Percentiles rank a stretch among this genome's conserved stretches.
These are phyloP conservation scores for Steromphala cineraria DNA, from an alignment of 2,888 invertebrate species.

Conservation along the genomic window DNA sequence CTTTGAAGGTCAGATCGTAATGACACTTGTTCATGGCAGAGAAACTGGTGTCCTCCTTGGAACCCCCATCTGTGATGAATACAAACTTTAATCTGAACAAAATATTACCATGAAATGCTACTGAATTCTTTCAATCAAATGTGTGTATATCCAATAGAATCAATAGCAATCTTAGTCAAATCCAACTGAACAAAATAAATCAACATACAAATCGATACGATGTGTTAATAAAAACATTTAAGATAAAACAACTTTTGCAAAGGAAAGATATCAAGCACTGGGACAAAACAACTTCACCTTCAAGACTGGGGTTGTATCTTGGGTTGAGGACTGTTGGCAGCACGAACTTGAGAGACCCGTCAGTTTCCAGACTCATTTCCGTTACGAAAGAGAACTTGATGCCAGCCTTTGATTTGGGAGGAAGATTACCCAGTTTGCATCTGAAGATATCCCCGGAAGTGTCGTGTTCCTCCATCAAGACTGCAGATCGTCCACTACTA, in stretches of 20 bases:
- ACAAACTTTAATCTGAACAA: background rate
- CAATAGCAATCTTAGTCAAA: no score
- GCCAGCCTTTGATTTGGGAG: conserved; percentile 28
- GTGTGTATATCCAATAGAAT: no score
- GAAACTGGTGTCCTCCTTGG: background rate
- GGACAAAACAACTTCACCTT: no score
- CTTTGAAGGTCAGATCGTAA: background rate
- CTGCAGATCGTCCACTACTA: conserved; percentile 33
- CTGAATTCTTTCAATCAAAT: no score
- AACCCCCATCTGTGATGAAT: background rate
- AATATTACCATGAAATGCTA: no score
- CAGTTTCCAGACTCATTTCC: conserved; percentile 35
- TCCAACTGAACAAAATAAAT: no score
- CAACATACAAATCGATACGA: no score
- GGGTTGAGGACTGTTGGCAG: conserved; percentile 30
- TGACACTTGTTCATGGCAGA: background rate
- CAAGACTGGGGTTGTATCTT: background rate
- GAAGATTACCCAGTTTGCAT: conserved; percentile 42
- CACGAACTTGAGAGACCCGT: conserved; percentile 29
- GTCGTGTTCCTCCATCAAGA: conserved; percentile 36
- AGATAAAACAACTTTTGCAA: background rate
- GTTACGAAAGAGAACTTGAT: conserved; percentile 39
- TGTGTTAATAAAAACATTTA: no score
- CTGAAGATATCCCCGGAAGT: conserved; percentile 39
- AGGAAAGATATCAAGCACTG: no score